phyloP scores from a whole-genome alignment of 2,797 vertebrate genomes.

The Melanotaenia maccullochi region DNA sequence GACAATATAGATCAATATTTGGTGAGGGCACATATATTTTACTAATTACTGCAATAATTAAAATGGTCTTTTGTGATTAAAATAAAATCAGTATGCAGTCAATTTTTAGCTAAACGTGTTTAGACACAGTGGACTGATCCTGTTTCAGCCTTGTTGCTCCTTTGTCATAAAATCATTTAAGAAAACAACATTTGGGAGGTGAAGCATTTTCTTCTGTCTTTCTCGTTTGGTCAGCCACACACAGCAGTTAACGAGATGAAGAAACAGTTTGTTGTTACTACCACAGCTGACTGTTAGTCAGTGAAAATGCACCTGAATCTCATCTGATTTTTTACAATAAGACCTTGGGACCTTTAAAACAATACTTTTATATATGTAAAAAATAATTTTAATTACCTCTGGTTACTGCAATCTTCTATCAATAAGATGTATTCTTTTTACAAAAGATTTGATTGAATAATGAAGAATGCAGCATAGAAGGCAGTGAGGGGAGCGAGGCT shows the following conservation, averaged over 20 bases:
- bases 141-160: slow-evolving; percentile 71
- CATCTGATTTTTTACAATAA: slow-evolving; percentile 8
- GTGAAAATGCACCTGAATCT: slow-evolving; percentile 26
- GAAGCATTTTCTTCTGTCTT: slow-evolving; percentile 30
- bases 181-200: slow-evolving; percentile 66
- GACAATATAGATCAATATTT: slow-evolving; percentile 81
- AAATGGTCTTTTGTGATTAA: slow-evolving; percentile 81
- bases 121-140: slow-evolving; percentile 73
- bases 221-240: slow-evolving; percentile 41
- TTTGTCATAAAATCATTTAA: slow-evolving; percentile 81
- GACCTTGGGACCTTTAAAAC: background rate
- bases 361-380: background rate
- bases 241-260: slow-evolving; percentile 19
- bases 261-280: slow-evolving; percentile 32
- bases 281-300: slow-evolving; percentile 9
- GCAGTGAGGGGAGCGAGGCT: slow-evolving; percentile 10
- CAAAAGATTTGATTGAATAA: slow-evolving; percentile 73
- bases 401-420: slow-evolving; percentile 28
- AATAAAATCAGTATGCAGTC: slow-evolving; percentile 76
- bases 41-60: slow-evolving; percentile 84
- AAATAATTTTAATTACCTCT: slow-evolving; percentile 20
- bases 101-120: slow-evolving; percentile 76
- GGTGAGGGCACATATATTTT: slow-evolving; percentile 82
- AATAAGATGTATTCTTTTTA: slow-evolving; percentile 58
- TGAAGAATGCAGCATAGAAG: slow-evolving; percentile 43